These are phyloP conservation scores for Harpegnathos saltator DNA, from an alignment of 1,140 invertebrate genomes.

Conservation along the genomic window DNA sequence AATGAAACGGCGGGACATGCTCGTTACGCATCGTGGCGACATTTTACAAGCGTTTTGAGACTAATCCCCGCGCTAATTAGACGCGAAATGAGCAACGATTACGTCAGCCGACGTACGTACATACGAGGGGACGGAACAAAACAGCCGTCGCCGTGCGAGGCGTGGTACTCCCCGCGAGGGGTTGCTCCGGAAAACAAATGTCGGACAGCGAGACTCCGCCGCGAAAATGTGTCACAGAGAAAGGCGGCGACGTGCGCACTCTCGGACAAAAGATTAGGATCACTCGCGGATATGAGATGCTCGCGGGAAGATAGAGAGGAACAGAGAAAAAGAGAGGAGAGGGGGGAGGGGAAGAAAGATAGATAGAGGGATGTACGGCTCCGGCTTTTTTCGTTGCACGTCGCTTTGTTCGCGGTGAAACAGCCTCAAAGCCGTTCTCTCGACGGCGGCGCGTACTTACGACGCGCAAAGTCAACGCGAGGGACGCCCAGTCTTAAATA, in stretches of 20 bases:
- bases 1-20: conserved; percentile 7
- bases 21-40: conserved; percentile 26
- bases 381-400: conserved; percentile 2
- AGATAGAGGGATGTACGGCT: not conserved
- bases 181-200: conserved; percentile 42
- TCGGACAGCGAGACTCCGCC: conserved; percentile 1
- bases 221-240: conserved; percentile 47
- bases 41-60: conserved; percentile 56
- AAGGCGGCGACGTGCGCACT: not conserved
- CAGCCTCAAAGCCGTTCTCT: not conserved
- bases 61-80: conserved; percentile 72
- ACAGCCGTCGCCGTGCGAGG: not conserved
- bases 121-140: not conserved
- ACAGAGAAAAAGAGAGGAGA: too few species aligned
- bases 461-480: not conserved
- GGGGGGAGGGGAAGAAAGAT: too few species aligned
- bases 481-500: not conserved
- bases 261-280: conserved; percentile 28
- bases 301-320: not conserved
- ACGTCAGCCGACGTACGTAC: conserved; percentile 16
- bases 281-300: conserved; percentile 23
- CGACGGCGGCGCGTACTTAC: not conserved
- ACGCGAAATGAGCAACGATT: conserved; percentile 68
- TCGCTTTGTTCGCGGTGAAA: conserved; percentile 15
- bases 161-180: not conserved